Percentiles rank a stretch among this genome's conserved stretches.
phyloP scores from a whole-genome alignment of 2,113 vertebrate species.

The Sitta europaea region DNA sequence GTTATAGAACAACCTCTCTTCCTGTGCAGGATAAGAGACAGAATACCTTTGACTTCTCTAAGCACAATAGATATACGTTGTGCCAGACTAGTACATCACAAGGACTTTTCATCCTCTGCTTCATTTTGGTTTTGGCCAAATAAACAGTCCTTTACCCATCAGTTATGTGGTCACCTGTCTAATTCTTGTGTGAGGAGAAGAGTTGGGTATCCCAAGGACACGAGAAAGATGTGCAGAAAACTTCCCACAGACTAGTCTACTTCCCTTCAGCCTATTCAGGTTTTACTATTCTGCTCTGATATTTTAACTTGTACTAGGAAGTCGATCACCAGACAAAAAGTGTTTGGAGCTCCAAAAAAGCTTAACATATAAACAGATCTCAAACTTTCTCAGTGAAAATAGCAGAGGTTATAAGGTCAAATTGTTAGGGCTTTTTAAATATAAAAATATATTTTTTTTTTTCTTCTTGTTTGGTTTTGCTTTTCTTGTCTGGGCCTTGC shows the following conservation, averaged over 20 bases:
- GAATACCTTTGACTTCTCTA: background rate
- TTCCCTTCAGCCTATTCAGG: background rate
- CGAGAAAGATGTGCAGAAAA: background rate
- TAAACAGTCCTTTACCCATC: background rate
- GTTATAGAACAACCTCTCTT: background rate
- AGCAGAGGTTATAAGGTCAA: background rate
- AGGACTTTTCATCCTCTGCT: background rate
- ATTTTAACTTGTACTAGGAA: background rate
- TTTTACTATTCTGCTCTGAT: background rate
- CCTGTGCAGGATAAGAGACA: background rate
- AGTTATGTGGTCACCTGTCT: background rate
- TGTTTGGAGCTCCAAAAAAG: background rate
- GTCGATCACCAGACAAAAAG: background rate
- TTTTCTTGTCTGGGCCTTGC: too few species aligned
- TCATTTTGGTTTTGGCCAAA: background rate
- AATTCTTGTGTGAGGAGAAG: background rate
- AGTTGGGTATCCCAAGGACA: background rate
- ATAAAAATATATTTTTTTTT: too few species aligned
- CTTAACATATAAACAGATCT: background rate
- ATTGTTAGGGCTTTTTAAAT: too few species aligned
- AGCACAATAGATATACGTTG: background rate
- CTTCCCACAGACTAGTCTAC: background rate
- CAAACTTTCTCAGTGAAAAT: slow-evolving; percentile 22
- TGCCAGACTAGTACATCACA: background rate
- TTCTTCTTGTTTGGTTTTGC: too few species aligned